Percentiles rank a stretch among this genome's conserved stretches.
Conservation (phyloP, 2,797 vertebrate genomes). For the Myotis findleyi region DNA sequence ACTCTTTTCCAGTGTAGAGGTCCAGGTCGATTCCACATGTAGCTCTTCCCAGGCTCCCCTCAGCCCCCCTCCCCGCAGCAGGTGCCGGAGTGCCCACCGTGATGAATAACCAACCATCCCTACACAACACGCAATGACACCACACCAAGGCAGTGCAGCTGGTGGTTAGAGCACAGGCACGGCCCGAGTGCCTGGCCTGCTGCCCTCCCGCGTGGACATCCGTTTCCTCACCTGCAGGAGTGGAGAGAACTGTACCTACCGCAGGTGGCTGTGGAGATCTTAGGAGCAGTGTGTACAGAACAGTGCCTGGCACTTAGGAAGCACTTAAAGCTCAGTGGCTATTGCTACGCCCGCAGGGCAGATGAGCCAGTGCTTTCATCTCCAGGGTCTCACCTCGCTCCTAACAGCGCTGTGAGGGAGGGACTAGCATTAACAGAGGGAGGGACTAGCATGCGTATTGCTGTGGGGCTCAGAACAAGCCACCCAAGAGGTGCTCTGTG, state of each 20-base stretch:
- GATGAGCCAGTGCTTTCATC: background rate
- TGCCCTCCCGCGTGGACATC: no score
- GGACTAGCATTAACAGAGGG: background rate
- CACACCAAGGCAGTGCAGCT: background rate
- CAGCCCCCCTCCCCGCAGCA: rapidly evolving
- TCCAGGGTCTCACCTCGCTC: background rate
- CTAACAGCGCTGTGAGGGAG: background rate
- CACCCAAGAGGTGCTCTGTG: background rate
- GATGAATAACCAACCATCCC: background rate
- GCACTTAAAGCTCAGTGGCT: background rate
- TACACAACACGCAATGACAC: background rate
- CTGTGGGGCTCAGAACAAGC: background rate
- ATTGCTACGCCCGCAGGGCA: rapidly evolving
- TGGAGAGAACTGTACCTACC: background rate
- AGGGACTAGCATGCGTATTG: no score
- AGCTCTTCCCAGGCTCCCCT: background rate
- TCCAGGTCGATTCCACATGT: no score
- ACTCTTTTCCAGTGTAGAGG: background rate
- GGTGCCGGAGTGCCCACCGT: background rate
- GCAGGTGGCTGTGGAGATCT: background rate
- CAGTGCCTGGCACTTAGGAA: background rate
- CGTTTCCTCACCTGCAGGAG: background rate
- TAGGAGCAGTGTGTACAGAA: background rate
- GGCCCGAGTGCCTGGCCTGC: background rate
- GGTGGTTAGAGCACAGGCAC: background rate